These are phyloP conservation scores for Salvelinus alpinus DNA, from an alignment of 2,113 vertebrate genomes.

Conservation along the genomic window DNA sequence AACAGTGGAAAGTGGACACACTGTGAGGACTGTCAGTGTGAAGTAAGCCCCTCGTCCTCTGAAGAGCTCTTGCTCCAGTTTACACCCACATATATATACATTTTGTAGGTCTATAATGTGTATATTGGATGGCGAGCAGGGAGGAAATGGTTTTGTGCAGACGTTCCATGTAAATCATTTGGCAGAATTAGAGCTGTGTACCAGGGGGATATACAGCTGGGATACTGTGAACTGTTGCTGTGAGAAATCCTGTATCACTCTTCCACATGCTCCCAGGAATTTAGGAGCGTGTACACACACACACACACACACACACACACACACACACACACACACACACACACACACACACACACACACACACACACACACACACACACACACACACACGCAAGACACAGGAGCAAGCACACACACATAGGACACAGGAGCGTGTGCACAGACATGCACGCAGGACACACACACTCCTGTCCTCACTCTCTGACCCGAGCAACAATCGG, in stretches of 20 bases:
- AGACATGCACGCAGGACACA: constrained; percentile 22
- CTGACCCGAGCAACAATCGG: too few relatives aligned
- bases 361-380: too few relatives aligned
- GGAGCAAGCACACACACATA: constrained; percentile 13
- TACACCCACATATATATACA: constrained; percentile 45
- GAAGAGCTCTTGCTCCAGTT: constrained; percentile 43
- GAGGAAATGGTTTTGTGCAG: constrained; percentile 54
- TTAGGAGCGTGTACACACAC: not conserved
- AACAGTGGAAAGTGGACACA: constrained; percentile 43
- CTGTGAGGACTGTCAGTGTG: constrained; percentile 17
- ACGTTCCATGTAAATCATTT: constrained; percentile 64
- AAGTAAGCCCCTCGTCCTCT: constrained; percentile 39
- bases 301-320: not conserved
- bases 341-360: not conserved
- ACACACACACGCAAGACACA: too few relatives aligned
- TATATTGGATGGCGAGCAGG: constrained; percentile 48
- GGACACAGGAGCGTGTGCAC: not conserved
- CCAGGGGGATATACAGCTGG: constrained; percentile 61
- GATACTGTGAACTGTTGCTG: constrained; percentile 50
- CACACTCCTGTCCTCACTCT: too few relatives aligned
- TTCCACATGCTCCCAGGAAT: constrained; percentile 65
- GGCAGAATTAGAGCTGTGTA: constrained; percentile 51
- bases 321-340: not conserved
- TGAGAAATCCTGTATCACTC: constrained; percentile 57
- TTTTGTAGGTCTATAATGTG: constrained; percentile 44